These are phyloP conservation scores for Marmota flaviventris DNA, from an alignment of 2,113 vertebrate genomes.

Conservation along the genomic window DNA sequence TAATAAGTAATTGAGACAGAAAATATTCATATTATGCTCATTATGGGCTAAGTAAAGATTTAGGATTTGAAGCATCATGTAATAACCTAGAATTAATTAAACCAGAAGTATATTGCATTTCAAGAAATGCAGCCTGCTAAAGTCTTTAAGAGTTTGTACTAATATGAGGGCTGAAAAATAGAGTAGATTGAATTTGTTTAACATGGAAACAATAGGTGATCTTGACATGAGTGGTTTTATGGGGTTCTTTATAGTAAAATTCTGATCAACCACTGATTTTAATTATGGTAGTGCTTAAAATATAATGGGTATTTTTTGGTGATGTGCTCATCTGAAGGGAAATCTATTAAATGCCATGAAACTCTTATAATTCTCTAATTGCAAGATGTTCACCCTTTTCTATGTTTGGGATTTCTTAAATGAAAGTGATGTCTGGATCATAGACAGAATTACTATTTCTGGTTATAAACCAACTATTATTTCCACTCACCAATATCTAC, in stretches of 20 bases:
- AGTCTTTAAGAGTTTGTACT: not conserved
- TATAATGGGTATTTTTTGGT: not conserved
- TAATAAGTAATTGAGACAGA: not conserved
- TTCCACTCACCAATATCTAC: not conserved
- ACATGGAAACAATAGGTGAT: not conserved
- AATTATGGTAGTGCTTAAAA: not conserved
- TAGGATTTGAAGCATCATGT: not conserved
- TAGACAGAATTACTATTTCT: not conserved
- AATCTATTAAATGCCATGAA: not conserved
- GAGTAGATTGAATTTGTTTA: not conserved
- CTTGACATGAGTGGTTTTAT: not conserved
- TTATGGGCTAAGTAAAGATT: not conserved
- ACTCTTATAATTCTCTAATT: not conserved
- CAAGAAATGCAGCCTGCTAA: not conserved
- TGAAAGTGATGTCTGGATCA: conserved; percentile 10
- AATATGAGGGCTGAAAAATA: not conserved
- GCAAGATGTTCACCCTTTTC: conserved; percentile 10
- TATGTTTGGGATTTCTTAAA: conserved; percentile 20
- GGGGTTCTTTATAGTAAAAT: not conserved
- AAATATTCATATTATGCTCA: not conserved
- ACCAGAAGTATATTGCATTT: not conserved
- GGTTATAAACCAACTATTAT: conserved; percentile 3
- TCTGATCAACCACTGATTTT: not conserved
- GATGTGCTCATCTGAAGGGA: not conserved
- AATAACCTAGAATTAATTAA: not conserved